Percentiles rank a stretch among this genome's conserved stretches.
phyloP scores from a whole-genome alignment of 2,888 invertebrate species.

The Lycocerus yunnanus region DNA sequence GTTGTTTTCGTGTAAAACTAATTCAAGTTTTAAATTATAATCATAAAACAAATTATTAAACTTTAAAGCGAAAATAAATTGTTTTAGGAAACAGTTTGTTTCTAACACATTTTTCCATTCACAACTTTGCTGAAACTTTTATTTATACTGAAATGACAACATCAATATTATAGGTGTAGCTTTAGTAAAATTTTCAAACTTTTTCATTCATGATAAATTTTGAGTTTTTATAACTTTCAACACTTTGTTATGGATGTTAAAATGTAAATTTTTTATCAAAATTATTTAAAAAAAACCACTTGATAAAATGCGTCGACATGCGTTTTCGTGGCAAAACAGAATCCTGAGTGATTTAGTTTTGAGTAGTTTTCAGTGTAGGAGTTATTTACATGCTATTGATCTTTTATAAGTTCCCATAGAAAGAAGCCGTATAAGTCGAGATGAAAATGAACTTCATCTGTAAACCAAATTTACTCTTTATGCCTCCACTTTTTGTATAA shows the following conservation, averaged over 20 bases:
- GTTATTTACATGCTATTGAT: neutral
- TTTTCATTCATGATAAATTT: neutral
- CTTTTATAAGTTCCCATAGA: neutral
- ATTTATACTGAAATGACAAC: neutral
- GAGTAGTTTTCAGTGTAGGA: neutral
- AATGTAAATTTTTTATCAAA: neutral
- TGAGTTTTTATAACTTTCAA: neutral
- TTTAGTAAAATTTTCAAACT: neutral
- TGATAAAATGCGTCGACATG: neutral
- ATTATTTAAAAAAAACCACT: neutral
- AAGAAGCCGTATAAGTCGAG: neutral
- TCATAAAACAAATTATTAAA: neutral
- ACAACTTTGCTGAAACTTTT: neutral
- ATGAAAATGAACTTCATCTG: neutral
- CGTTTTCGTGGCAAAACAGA: neutral
- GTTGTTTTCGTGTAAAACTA: neutral
- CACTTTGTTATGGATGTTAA: neutral
- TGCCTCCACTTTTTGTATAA: neutral
- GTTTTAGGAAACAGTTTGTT: neutral
- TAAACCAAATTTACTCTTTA: neutral
- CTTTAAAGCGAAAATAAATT: neutral
- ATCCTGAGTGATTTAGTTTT: neutral
- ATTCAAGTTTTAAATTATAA: neutral
- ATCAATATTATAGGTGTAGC: neutral
- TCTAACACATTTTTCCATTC: neutral